A percentile compares a stretch with the other conserved stretches of the same genome.
phyloP scores from a whole-genome alignment of 2,888 invertebrate genomes.

The Altica lythri region DNA sequence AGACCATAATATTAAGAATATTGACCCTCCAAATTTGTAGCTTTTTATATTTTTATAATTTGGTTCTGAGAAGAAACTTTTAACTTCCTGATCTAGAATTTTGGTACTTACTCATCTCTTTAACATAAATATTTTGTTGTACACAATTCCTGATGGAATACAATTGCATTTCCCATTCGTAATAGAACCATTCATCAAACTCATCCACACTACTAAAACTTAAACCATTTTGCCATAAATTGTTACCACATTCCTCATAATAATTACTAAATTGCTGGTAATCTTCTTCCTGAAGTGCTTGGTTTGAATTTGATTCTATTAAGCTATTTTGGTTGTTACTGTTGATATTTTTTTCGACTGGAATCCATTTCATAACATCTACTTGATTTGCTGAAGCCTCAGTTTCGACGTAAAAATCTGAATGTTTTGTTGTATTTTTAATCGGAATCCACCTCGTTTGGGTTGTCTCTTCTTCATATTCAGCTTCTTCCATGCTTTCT shows the following conservation, averaged over 20 bases:
- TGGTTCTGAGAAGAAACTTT: too few species aligned
- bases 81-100: too few species aligned
- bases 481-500: slow-evolving; percentile 29
- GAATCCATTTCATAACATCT: slow-evolving; percentile 41
- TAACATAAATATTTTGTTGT: slow-evolving; percentile 53
- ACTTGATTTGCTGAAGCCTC: neutral
- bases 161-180: slow-evolving; percentile 53
- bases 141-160: slow-evolving; percentile 49
- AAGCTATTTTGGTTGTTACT: slow-evolving; percentile 3
- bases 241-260: slow-evolving; percentile 47
- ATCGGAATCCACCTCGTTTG: neutral
- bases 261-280: slow-evolving; percentile 40
- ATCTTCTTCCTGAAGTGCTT: slow-evolving; percentile 1
- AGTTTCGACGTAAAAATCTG: neutral
- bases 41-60: too few species aligned
- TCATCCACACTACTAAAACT: slow-evolving; percentile 45
- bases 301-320: slow-evolving; percentile 1
- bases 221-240: slow-evolving; percentile 46
- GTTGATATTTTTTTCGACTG: slow-evolving; percentile 30
- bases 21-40: too few species aligned
- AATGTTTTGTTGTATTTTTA: neutral
- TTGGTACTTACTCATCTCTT: slow-evolving; percentile 50
- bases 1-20: too few species aligned
- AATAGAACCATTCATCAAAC: slow-evolving; percentile 50
- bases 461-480: neutral